Percentiles rank a stretch among this genome's conserved stretches.
These are phyloP conservation scores for Acanthosepion esculentum DNA, from an alignment of 2,888 invertebrate species.

Conservation along the genomic window DNA sequence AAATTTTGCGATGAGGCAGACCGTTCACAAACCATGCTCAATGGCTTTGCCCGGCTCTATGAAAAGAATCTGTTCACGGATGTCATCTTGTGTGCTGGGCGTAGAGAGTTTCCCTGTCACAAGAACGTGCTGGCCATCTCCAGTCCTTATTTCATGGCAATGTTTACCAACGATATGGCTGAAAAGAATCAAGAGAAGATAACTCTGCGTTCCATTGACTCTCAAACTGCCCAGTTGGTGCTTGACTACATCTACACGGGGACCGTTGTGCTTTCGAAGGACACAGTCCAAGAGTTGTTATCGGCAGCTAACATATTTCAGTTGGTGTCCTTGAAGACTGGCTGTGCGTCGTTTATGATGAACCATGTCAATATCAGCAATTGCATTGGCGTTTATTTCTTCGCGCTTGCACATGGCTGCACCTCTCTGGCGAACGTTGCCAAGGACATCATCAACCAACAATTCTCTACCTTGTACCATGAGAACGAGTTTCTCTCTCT, in stretches of 20 bases:
- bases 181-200: conserved; percentile 69
- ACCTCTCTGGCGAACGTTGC: conserved; percentile 64
- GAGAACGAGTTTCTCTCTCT: conserved; percentile 70
- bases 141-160: conserved; percentile 73
- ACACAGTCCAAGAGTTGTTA: conserved; percentile 71
- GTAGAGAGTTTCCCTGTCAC: conserved; percentile 70
- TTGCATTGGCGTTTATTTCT: conserved; percentile 73
- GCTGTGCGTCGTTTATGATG: conserved; percentile 74
- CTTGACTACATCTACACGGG: conserved; percentile 73
- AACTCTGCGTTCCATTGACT: conserved; percentile 68
- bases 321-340: conserved; percentile 67
- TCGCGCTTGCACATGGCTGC: conserved; percentile 73
- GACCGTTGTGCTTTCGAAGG: conserved; percentile 68
- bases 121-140: conserved; percentile 71
- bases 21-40: conserved; percentile 62
- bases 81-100: conserved; percentile 65
- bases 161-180: conserved; percentile 70
- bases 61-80: conserved; percentile 71
- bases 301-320: conserved; percentile 74
- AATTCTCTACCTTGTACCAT: conserved; percentile 63
- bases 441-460: conserved; percentile 69
- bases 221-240: conserved; percentile 67
- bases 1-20: conserved; percentile 62
- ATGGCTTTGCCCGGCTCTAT: conserved; percentile 69
- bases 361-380: conserved; percentile 70